These are phyloP conservation scores for Danio kyathit DNA, from an alignment of 2,797 vertebrate species.

Conservation along the genomic window DNA sequence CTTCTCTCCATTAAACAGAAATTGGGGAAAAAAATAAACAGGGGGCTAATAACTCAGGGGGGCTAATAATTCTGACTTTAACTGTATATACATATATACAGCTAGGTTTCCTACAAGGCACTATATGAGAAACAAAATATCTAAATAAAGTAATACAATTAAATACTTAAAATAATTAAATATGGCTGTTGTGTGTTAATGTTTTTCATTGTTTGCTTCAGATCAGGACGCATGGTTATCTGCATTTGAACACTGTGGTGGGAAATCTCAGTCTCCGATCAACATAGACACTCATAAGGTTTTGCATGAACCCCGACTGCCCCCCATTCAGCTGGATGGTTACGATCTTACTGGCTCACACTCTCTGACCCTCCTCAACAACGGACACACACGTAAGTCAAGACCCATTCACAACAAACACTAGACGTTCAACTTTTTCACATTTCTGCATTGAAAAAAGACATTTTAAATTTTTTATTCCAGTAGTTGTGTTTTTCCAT, in stretches of 20 bases:
- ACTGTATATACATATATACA: too few species aligned
- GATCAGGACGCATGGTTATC: slow-evolving; percentile 65
- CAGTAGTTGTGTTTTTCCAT: too few species aligned
- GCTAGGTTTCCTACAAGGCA: not conserved
- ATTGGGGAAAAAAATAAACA: too few species aligned
- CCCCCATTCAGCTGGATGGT: slow-evolving; percentile 72
- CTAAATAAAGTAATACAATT: not conserved
- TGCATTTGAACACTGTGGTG: slow-evolving; percentile 67
- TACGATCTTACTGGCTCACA: slow-evolving; percentile 71
- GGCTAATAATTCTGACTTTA: too few species aligned
- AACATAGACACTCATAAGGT: slow-evolving; percentile 71
- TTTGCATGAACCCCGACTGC: slow-evolving; percentile 65
- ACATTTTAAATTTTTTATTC: too few species aligned
- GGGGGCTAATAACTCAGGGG: too few species aligned
- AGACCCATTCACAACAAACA: not conserved
- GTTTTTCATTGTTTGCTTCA: slow-evolving; percentile 38
- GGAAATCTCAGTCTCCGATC: slow-evolving; percentile 82
- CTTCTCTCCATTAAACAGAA: too few species aligned
- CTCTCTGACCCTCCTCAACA: slow-evolving; percentile 78
- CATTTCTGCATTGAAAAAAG: not conserved
- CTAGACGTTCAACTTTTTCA: not conserved
- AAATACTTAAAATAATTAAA: too few species aligned
- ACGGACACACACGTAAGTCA: slow-evolving; percentile 85
- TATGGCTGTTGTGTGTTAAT: slow-evolving; percentile 13
- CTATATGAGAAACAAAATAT: not conserved